Base-by-base conservation (phyloP, 2,888 invertebrate genomes). In the Mythimna vitellina region DNA sequence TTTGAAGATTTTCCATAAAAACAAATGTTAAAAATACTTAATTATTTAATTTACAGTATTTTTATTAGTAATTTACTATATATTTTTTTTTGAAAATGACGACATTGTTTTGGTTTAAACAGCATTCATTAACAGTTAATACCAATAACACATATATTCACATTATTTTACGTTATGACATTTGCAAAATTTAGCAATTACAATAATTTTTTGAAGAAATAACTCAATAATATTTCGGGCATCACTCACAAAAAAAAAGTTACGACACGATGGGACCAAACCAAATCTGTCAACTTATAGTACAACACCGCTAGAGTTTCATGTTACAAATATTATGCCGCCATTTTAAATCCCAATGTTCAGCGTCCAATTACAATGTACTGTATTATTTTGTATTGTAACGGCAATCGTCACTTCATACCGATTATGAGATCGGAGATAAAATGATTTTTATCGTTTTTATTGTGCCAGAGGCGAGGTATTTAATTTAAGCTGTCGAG, bases 251-350 rank as follows among this genome's bases (percentile, higher is more conserved):
- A 32, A 57, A 32, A 32, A 46, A 42, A 46, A 29, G 29, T 29
- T 3, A 29, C 3, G 29, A 29, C 29, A 17, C 10, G 17, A 56
- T 51, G 70, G n/a, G 73, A 20, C 6, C 38, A 20, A 73, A 73
- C 58, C 3, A 17, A 82, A 65, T 10, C 8, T 17, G 73, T 82
- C 73, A 25, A 64, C 22, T 62, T 22, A 84, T 9, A 82, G n/a
- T 22, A 81, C 51, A 54, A 62, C 53, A 46, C 7, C 38, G 25
- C n/a, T 35, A 71, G 54, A 86, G 88, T 87, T 80, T 91, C 86
- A 65, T 22, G 72, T 91, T 92, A 87, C 91, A 89, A 88, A 89
- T 88, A 84, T 86, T 84, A 81, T 80, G 86, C 89, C 86, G 87
- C 73, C 83, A 80, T 76, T 76, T 76, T 63, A 70, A 76, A 80